Conservation (phyloP, 2,797 vertebrate species). For the Oceanodroma leucorhoa region DNA sequence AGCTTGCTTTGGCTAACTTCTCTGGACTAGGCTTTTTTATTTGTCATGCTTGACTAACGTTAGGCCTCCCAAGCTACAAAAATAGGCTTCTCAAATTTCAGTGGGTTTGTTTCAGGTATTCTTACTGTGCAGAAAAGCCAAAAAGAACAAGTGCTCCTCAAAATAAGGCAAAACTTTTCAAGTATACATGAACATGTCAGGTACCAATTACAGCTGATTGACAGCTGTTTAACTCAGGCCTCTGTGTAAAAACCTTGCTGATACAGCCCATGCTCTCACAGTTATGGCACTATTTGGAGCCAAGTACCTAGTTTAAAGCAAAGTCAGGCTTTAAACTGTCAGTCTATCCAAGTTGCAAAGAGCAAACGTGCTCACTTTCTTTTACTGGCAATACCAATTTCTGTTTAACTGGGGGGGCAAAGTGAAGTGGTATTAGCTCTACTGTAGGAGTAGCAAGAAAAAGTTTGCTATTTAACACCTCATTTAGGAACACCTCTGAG, state of each 20-base stretch:
- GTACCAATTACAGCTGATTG: not conserved
- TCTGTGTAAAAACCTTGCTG: not conserved
- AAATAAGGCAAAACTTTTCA: not conserved
- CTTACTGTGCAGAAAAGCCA: not conserved
- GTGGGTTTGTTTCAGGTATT: not conserved
- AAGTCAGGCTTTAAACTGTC: not conserved
- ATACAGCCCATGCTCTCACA: not conserved
- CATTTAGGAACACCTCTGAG: not conserved
- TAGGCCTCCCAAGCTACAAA: conserved; percentile 2
- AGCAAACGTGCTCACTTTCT: not conserved
- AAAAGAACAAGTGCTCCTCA: not conserved
- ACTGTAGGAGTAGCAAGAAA: not conserved
- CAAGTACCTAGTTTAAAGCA: not conserved
- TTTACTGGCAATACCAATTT: not conserved
- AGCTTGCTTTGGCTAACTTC: conserved; percentile 65
- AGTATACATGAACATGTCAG: not conserved
- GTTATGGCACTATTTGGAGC: not conserved
- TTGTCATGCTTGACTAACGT: conserved; percentile 18
- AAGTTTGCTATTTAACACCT: not conserved
- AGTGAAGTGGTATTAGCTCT: not conserved
- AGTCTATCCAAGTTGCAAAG: not conserved
- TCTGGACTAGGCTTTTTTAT: conserved; percentile 26
- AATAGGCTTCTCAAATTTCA: conserved; percentile 34
- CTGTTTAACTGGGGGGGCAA: not conserved
- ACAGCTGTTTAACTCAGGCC: not conserved